Base-by-base conservation (phyloP, 1,140 invertebrate genomes). In the Drosophila nigromelanica region DNA sequence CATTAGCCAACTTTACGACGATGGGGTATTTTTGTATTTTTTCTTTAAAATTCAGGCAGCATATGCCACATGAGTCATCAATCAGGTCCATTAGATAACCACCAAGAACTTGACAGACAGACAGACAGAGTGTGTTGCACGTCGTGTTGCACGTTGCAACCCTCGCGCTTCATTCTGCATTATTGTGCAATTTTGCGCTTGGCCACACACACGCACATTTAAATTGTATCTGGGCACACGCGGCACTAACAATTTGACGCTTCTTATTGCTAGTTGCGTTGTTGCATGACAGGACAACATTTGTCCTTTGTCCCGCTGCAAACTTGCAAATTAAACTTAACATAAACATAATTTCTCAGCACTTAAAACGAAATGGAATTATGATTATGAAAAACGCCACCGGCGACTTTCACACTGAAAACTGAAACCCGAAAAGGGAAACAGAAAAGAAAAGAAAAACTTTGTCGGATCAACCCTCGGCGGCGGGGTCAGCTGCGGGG, bases 271-370 rank as follows among this genome's bases (percentile, higher is more conserved):
- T 45, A 51, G 42, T 48, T 48, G 14, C 14, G 30, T 10, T 27
- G 68, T 82, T 66, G 76, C 80, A 76, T 82, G 80, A 68, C 76
- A 68, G 58, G 33, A 64, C 51, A 55, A 68, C 76, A 79, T 83
- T 82, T 66, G 14, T 51, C 37, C n/a, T 18, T 2, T 37, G 15
- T 37, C 64, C 60, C 79, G 78, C 83, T 85, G 78, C 83, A 60
- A 74, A 81, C 82, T 87, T 87, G 75, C 78, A 87, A 87, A 86
- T 87, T 81, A 72, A 87, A 86, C 82, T 78, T 73, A 87, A 89
- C 76, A 86, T 81, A 67, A 86, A 86, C 74, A 87, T 86, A 86
- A 86, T 86, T 86, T 86, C 82, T 55, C 64, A 82, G 82, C 82
- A 86, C 82, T 86, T 86, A 86, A 74, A 70, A 63, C 61, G 42